Evolutionary conservation across 2,797 vertebrate species (phyloP).

Genomic region (Prionace glauca): DNA sequence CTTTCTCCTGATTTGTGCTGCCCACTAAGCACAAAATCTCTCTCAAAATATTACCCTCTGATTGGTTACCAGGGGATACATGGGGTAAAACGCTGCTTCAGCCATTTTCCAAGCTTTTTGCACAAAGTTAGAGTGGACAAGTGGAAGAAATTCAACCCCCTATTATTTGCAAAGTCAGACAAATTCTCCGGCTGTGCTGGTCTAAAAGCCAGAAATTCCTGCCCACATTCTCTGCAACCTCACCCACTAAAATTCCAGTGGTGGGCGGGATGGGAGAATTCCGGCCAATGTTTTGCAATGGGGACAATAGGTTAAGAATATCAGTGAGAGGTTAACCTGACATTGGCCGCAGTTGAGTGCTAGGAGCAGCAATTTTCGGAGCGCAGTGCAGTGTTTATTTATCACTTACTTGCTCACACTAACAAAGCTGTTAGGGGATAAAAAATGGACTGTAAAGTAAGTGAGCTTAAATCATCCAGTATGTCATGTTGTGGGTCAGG

Average conservation of each 20-base stretch:
- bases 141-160: not conserved
- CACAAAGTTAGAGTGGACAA: not conserved
- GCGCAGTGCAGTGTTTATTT: not conserved
- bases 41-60: not conserved
- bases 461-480: not conserved
- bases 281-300: not conserved
- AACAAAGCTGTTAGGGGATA: not conserved
- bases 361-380: not conserved
- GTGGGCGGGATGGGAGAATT: too few species aligned
- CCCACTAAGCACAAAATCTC: not conserved
- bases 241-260: too few species aligned
- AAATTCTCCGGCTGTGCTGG: too few species aligned
- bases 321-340: not conserved
- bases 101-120: not conserved
- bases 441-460: not conserved
- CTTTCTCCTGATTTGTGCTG: not conserved
- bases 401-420: not conserved
- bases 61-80: too few species aligned
- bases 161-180: not conserved
- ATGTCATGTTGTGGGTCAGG: not conserved
- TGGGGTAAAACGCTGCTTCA: not conserved
- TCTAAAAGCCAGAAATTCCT: too few species aligned
- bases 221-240: too few species aligned
- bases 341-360: not conserved
- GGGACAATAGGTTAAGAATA: not conserved